Evolutionary conservation across 2,113 vertebrate genomes (phyloP).

Genomic region (Antennarius striatus): DNA sequence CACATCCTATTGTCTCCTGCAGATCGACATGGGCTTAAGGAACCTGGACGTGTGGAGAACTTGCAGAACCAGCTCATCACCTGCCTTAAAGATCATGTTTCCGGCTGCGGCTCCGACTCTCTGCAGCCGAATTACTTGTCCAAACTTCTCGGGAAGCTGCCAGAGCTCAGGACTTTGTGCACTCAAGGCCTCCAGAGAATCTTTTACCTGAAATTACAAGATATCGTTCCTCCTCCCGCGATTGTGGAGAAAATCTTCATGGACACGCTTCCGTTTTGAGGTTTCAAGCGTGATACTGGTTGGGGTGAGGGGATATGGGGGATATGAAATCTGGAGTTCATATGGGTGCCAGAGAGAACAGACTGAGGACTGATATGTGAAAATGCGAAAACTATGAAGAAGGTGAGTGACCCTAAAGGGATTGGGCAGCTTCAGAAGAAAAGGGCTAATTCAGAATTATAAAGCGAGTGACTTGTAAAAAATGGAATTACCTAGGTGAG

Average conservation of each 20-base stretch:
- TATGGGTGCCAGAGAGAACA: slow-evolving; percentile 21
- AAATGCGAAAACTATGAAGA: slow-evolving; percentile 16
- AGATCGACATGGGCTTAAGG: slow-evolving; percentile 94
- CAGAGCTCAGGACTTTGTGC: slow-evolving; percentile 92
- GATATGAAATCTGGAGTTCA: no score
- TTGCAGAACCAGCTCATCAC: slow-evolving; percentile 90
- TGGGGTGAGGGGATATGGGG: slow-evolving; percentile 1
- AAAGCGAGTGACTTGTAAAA: not conserved
- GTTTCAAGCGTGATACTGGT: slow-evolving; percentile 79
- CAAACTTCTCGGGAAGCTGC: slow-evolving; percentile 90
- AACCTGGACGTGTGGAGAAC: slow-evolving; percentile 89
- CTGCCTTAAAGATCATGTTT: slow-evolving; percentile 93
- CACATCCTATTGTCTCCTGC: slow-evolving; percentile 5
- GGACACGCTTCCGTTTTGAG: slow-evolving; percentile 93
- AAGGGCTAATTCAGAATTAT: slow-evolving; percentile 23
- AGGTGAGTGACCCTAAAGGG: slow-evolving; percentile 12
- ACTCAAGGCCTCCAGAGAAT: slow-evolving; percentile 95
- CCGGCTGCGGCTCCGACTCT: slow-evolving; percentile 70
- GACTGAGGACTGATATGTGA: slow-evolving; percentile 17
- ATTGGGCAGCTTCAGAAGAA: slow-evolving; percentile 14
- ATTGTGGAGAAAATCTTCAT: slow-evolving; percentile 96
- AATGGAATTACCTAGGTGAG: slow-evolving; percentile 21
- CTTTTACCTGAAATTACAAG: slow-evolving; percentile 95
- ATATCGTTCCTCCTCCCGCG: slow-evolving; percentile 89
- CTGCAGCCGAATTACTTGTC: slow-evolving; percentile 87